phyloP scores from a whole-genome alignment of 1,140 invertebrate species.

The Globodera rostochiensis region DNA sequence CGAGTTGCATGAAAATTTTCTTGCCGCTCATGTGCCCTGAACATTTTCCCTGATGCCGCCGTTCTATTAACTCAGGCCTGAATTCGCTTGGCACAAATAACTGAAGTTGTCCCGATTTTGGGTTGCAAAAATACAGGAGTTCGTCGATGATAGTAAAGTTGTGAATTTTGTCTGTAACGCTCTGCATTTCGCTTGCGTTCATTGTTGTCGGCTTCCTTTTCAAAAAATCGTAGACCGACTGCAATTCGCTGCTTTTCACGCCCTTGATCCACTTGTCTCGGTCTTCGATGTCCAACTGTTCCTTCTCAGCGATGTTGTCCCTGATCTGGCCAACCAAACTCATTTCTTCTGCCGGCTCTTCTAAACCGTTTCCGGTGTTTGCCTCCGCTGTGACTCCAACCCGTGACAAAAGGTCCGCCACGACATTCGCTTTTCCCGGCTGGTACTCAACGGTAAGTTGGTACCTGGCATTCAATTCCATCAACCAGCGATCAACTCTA shows the following conservation, averaged over 20 bases:
- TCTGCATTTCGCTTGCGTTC: too few species aligned
- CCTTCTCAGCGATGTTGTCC: not conserved
- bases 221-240: too few species aligned
- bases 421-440: slow-evolving; percentile 2
- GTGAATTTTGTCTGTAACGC: not conserved
- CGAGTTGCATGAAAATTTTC: not conserved
- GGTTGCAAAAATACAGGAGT: not conserved
- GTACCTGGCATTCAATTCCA: slow-evolving; percentile 12
- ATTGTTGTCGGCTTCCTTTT: too few species aligned
- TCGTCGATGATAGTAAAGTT: not conserved
- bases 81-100: slow-evolving; percentile 10
- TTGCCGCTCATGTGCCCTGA: slow-evolving; percentile 18
- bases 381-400: not conserved
- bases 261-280: not conserved
- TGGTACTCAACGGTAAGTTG: slow-evolving; percentile 7
- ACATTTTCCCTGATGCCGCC: slow-evolving; percentile 12
- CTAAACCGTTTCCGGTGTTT: too few species aligned
- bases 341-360: not conserved
- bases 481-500: slow-evolving; percentile 2
- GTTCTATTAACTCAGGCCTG: not conserved
- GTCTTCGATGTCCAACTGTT: not conserved
- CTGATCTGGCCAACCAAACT: not conserved
- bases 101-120: not conserved
- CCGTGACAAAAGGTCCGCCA: not conserved
- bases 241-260: not conserved